These are phyloP conservation scores for Latheticus oryzae DNA, from an alignment of 2,888 invertebrate species.

Conservation along the genomic window DNA sequence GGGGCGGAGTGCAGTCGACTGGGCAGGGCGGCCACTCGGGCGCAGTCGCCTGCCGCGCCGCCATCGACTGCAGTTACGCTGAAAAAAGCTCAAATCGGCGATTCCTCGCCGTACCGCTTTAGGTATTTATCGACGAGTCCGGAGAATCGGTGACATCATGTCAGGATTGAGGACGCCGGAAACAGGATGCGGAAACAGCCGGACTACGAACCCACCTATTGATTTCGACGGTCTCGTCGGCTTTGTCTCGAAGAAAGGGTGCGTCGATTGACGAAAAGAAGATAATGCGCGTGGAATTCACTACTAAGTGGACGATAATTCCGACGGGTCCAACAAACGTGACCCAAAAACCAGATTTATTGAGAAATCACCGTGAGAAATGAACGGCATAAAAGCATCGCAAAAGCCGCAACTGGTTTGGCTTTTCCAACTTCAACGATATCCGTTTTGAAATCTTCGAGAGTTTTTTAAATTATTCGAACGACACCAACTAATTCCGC, in stretches of 20 bases:
- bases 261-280: slow-evolving; percentile 45
- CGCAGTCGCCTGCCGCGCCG: slow-evolving; percentile 50
- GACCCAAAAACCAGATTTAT: slow-evolving; percentile 23
- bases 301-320: slow-evolving; percentile 15
- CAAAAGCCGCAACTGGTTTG: too few relatives aligned
- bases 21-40: slow-evolving; percentile 60
- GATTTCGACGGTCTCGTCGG: slow-evolving; percentile 13
- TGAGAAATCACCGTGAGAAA: slow-evolving; percentile 24
- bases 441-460: too few relatives aligned
- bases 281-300: slow-evolving; percentile 21
- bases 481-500: too few relatives aligned
- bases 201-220: slow-evolving; percentile 23
- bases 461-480: too few relatives aligned
- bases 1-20: slow-evolving; percentile 60
- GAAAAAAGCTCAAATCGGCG: slow-evolving; percentile 21
- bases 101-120: slow-evolving; percentile 24
- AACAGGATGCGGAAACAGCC: slow-evolving; percentile 36
- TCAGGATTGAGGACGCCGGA: slow-evolving; percentile 27
- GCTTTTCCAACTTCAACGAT: too few relatives aligned
- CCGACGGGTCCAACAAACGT: not conserved
- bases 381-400: too few relatives aligned
- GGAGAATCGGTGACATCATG: slow-evolving; percentile 22
- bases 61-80: slow-evolving; percentile 36
- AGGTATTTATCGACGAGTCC: slow-evolving; percentile 31
- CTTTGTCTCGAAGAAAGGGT: slow-evolving; percentile 23